Conservation (phyloP, 35 echinoderm and acorn worm species). For the Apostichopus californicus region DNA sequence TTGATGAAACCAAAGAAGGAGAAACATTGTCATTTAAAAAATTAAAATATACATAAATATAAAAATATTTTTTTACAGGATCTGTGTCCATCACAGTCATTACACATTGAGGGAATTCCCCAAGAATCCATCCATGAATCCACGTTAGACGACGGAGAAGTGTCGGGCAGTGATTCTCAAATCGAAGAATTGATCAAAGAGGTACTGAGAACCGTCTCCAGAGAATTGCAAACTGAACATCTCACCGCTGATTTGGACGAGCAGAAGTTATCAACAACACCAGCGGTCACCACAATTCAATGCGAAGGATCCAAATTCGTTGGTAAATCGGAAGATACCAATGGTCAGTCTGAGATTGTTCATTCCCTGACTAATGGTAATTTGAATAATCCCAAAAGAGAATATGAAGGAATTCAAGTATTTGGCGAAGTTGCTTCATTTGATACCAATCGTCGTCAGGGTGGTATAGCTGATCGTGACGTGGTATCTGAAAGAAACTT, state of each 20-base stretch:
- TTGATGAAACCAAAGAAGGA: background rate
- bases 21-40: background rate
- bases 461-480: background rate
- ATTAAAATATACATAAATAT: too few relatives aligned
- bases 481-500: background rate
- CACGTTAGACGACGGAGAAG: background rate
- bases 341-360: background rate
- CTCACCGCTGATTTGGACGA: too few relatives aligned
- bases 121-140: background rate
- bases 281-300: too few relatives aligned
- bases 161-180: background rate
- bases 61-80: constrained; percentile 7
- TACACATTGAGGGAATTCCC: background rate
- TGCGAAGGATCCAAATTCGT: background rate
- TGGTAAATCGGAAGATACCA: background rate
- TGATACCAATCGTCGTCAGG: background rate
- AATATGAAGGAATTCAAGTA: background rate
- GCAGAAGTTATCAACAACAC: background rate
- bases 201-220: background rate
- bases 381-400: background rate
- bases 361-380: too few relatives aligned
- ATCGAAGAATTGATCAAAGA: background rate
- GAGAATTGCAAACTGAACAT: background rate
- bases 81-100: background rate
- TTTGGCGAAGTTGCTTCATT: background rate